These are phyloP conservation scores for Deroplatys truncata DNA, from an alignment of 2,888 invertebrate species.

Conservation along the genomic window DNA sequence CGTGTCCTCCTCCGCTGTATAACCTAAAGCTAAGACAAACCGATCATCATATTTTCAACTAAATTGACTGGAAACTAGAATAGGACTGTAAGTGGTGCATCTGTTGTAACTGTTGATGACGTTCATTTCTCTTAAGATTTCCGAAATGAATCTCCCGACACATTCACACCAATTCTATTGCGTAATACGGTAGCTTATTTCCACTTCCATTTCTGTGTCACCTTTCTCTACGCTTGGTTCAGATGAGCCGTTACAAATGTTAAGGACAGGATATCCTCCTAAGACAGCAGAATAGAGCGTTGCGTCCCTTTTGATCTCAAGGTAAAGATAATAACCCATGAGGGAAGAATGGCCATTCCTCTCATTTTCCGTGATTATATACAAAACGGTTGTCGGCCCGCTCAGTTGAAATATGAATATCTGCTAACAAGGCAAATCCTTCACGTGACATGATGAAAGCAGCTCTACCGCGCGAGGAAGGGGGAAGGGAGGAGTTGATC, in stretches of 20 bases:
- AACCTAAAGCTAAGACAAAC: no score
- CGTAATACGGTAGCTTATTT: no score
- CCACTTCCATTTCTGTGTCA: no score
- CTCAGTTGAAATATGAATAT: neutral
- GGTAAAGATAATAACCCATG: neutral
- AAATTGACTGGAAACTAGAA: no score
- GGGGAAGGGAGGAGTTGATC: neutral
- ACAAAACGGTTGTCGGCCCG: neutral
- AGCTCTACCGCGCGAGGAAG: no score
- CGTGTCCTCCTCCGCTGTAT: no score
- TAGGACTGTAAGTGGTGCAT: no score
- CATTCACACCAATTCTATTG: no score
- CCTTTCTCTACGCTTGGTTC: no score
- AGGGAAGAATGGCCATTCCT: neutral
- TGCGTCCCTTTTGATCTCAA: neutral
- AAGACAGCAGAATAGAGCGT: neutral
- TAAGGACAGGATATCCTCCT: neutral
- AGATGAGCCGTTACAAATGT: neutral
- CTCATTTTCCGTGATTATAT: slow-evolving; percentile 5
- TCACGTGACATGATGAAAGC: neutral
- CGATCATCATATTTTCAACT: no score
- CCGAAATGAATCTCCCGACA: no score
- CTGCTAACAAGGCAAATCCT: slow-evolving; percentile 5
- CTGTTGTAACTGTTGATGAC: accelerated
- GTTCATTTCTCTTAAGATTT: no score